A percentile compares a stretch with the other conserved stretches of the same genome.
Conservation (phyloP, 2,888 invertebrate species). For the Scaptomyza parva region DNA sequence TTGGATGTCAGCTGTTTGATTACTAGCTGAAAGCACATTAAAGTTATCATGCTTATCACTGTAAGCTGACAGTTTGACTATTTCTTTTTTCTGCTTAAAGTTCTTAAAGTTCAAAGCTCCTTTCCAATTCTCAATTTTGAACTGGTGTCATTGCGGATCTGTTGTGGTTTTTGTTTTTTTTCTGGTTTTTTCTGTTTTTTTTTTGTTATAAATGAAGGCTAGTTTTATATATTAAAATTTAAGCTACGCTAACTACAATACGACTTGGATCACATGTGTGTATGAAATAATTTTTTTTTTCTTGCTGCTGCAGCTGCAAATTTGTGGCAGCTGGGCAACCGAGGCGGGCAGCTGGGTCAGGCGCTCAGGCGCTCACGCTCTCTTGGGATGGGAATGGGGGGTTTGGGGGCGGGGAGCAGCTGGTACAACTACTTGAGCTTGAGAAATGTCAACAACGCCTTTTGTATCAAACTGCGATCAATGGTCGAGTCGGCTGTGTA, state of each 20-base stretch:
- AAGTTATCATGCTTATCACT: not conserved
- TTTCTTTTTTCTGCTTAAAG: too few species aligned
- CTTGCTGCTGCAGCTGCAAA: constrained; percentile 56
- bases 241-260: constrained; percentile 80
- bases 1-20: constrained; percentile 1
- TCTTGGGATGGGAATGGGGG: not conserved
- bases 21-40: not conserved
- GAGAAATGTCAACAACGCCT: constrained; percentile 95
- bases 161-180: not conserved
- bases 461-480: constrained; percentile 94
- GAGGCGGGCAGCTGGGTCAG: constrained; percentile 31
- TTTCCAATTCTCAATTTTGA: constrained; percentile 18
- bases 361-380: constrained; percentile 21
- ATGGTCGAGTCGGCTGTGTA: constrained; percentile 95
- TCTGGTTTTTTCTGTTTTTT: not conserved
- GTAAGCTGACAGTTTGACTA: constrained; percentile 9
- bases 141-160: constrained; percentile 37
- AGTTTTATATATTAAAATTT: constrained; percentile 71
- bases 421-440: constrained; percentile 71
- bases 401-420: not conserved
- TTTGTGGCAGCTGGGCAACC: constrained; percentile 26
- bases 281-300: constrained; percentile 64
- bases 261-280: constrained; percentile 83
- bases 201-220: constrained; percentile 47
- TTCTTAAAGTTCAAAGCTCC: not conserved